Base-by-base conservation (phyloP, 2,797 vertebrate species). In the Gymnopithys bicolor region DNA sequence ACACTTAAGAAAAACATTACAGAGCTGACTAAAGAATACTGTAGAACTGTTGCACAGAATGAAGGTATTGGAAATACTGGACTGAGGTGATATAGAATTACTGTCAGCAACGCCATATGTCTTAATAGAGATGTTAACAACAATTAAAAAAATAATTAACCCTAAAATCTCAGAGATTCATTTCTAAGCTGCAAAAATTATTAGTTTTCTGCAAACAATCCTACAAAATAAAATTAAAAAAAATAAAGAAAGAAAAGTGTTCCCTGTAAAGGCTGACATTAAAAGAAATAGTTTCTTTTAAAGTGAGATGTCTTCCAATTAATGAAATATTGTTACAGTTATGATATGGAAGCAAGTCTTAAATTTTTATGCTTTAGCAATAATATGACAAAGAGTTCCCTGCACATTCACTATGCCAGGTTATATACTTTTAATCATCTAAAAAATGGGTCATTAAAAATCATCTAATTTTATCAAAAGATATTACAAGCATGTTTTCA, bases 351-450 rank as follows among this genome's bases (percentile, higher is more conserved):
- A 95, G 6, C 11, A 94, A 68, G 25, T 53, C 63, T 93, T 82
- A 89, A 78, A 59, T 80, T 68, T 73, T 84, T n/a, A 59, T 78
- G 30, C 63, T 91, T 94, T 89, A 87, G 67, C 52, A 89, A 89
- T 58, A 88, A 52, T 63, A 71, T 24, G 27, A 81, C 46, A 87
- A 78, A 67, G 30, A 87, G 66, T 69, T 62, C 46, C 71, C 89
- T 93, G 73, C 88, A 88, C 80, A 71, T 95, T 84, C 87, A 63
- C 55, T 71, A 67, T 96, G 56, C 53, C 89, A 96, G 88, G 91
- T 87, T 94, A 71, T 68, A 48, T 51, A 46, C 25, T 84, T 96
- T 88, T 52, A 60, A 41, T 86, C 28, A 58, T n/a, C 37, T 77
- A 80, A 35, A 68, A 76, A 89, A 56, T 51, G 24, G 6, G 21